Percentiles rank a stretch among this genome's conserved stretches.
Conservation (phyloP, 2,113 vertebrate genomes). For the Gobiocypris rarus region DNA sequence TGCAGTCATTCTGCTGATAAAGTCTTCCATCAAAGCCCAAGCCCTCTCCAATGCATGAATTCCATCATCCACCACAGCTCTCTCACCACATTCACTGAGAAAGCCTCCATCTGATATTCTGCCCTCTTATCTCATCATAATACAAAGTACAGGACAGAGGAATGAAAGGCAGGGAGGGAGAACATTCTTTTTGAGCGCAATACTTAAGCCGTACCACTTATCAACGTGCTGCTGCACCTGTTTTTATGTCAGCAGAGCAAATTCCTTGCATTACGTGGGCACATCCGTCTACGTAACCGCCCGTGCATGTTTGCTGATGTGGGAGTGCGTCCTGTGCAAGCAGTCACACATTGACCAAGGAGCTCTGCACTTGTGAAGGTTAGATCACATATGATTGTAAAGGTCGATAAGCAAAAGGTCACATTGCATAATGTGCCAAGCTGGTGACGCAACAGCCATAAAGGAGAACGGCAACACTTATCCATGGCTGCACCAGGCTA, state of each 20-base stretch:
- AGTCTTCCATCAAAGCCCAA: not conserved
- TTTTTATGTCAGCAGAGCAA: slow-evolving; percentile 50
- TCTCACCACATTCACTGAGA: not conserved
- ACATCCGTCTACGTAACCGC: slow-evolving; percentile 11
- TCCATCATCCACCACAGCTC: not conserved
- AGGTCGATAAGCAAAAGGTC: slow-evolving; percentile 27
- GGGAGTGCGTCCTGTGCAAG: not conserved
- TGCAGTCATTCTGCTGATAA: not conserved
- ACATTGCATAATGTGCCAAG: slow-evolving; percentile 34
- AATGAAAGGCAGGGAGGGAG: slow-evolving; percentile 25
- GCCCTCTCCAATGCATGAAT: not conserved
- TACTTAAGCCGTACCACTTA: not conserved
- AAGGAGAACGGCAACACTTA: not conserved
- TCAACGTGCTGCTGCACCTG: slow-evolving; percentile 34
- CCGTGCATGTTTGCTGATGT: slow-evolving; percentile 30
- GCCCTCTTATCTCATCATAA: slow-evolving; percentile 16
- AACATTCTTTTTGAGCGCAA: not conserved
- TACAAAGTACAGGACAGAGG: slow-evolving; percentile 20
- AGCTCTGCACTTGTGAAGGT: slow-evolving; percentile 9
- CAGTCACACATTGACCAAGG: slow-evolving; percentile 16
- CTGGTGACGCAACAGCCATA: slow-evolving; percentile 28
- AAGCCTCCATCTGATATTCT: slow-evolving; percentile 14
- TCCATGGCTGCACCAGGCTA: not conserved
- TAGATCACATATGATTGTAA: slow-evolving; percentile 7
- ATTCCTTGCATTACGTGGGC: slow-evolving; percentile 34